Evolutionary conservation across 2,888 invertebrate genomes (phyloP).

Genomic region (Priocnemis perturbator): DNA sequence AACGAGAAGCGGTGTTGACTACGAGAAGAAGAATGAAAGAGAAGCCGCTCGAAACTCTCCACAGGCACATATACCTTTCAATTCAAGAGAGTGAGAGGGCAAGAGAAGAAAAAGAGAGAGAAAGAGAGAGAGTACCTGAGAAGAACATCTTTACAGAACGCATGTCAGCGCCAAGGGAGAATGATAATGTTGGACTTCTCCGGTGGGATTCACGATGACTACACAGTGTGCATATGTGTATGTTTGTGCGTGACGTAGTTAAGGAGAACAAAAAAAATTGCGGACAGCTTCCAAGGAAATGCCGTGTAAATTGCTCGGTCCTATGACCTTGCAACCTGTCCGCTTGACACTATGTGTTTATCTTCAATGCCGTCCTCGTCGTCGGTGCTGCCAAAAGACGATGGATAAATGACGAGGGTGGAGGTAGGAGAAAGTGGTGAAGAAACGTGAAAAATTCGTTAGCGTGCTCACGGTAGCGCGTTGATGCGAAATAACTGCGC

Average conservation of each 20-base stretch:
- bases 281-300: slow-evolving; percentile 56
- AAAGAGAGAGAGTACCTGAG: slow-evolving; percentile 12
- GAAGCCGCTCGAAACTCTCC: slow-evolving; percentile 8
- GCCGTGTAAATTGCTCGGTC: not conserved
- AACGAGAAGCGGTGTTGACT: slow-evolving; percentile 22
- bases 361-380: slow-evolving; percentile 26
- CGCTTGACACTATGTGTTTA: slow-evolving; percentile 39
- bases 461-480: too few species aligned
- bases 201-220: slow-evolving; percentile 14
- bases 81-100: not conserved
- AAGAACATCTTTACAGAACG: slow-evolving; percentile 21
- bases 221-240: slow-evolving; percentile 7
- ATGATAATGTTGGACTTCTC: not conserved
- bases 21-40: slow-evolving; percentile 2
- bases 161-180: slow-evolving; percentile 37
- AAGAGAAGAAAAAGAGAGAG: not conserved
- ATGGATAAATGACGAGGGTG: not conserved
- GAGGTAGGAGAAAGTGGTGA: not conserved
- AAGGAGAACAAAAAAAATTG: slow-evolving; percentile 46
- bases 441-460: too few species aligned
- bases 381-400: not conserved
- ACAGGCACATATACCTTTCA: not conserved
- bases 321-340: slow-evolving; percentile 57
- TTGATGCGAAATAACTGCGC: not conserved
- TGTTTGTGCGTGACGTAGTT: slow-evolving; percentile 34